Evolutionary conservation across 2,113 vertebrate species (phyloP).

Genomic region (Sorex fumeus): DNA sequence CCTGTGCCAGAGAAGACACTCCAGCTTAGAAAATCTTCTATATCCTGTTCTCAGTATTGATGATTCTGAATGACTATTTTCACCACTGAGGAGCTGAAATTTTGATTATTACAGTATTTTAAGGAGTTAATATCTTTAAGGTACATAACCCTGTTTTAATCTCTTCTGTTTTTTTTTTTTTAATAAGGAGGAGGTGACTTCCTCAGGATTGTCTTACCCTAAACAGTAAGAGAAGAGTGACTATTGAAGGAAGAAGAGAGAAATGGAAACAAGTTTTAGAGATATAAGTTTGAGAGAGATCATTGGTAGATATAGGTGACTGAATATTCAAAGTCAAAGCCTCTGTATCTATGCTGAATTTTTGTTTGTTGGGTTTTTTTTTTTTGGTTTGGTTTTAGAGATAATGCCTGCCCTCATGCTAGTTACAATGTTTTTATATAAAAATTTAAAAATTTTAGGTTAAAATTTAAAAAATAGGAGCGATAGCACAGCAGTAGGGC

Average conservation of each 20-base stretch:
- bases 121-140: neutral
- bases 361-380: neutral
- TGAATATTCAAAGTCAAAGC: neutral
- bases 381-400: neutral
- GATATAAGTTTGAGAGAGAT: constrained; percentile 19
- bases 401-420: neutral
- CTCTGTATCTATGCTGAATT: neutral
- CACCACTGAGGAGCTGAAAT: neutral
- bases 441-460: too few relatives aligned
- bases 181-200: neutral
- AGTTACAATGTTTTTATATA: neutral
- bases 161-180: constrained; percentile 45
- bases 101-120: neutral
- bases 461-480: too few relatives aligned
- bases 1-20: neutral
- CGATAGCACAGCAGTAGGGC: too few relatives aligned
- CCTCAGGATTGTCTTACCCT: neutral
- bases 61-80: constrained; percentile 30
- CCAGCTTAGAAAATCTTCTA: neutral
- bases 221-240: neutral
- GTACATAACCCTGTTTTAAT: neutral
- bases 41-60: neutral
- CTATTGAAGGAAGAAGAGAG: neutral
- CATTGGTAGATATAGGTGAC: neutral
- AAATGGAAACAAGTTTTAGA: neutral